A percentile compares a stretch with the other conserved stretches of the same genome.
These are phyloP conservation scores for Chymomyza fuscimana DNA, from an alignment of 2,888 invertebrate genomes.

Conservation along the genomic window DNA sequence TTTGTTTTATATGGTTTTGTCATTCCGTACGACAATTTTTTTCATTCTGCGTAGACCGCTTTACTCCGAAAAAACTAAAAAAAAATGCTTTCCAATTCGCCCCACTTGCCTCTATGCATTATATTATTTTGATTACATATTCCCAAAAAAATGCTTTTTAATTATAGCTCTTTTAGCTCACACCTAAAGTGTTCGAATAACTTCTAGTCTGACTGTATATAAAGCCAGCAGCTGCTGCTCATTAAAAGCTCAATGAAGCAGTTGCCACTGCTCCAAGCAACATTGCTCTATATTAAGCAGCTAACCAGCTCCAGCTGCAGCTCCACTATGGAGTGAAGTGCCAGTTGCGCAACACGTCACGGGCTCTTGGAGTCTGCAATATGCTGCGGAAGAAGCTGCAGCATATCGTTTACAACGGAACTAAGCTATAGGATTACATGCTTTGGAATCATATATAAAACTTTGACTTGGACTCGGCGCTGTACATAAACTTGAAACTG, in stretches of 20 bases:
- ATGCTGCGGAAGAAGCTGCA: conserved; percentile 1
- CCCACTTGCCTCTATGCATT: no score
- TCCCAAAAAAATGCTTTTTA: no score
- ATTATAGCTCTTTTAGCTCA: no score
- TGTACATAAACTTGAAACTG: conserved; percentile 13
- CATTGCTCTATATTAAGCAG: background rate
- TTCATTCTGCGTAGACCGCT: no score
- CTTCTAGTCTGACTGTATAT: background rate
- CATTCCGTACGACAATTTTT: no score
- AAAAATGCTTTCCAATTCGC: no score
- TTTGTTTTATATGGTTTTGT: no score
- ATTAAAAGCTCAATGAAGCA: background rate
- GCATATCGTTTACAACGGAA: conserved; percentile 46
- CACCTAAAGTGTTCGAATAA: no score
- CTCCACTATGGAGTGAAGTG: background rate
- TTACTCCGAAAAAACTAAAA: no score
- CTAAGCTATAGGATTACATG: conserved; percentile 37
- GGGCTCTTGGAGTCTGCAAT: conserved; percentile 12
- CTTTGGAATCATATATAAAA: conserved; percentile 5
- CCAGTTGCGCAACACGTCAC: background rate
- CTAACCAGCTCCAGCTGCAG: no score
- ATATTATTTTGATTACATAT: no score
- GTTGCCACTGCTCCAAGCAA: background rate
- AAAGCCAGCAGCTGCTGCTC: background rate
- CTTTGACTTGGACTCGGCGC: background rate